phyloP scores from a whole-genome alignment of 2,888 invertebrate species.

The Parapristionchus giblindavisi region DNA sequence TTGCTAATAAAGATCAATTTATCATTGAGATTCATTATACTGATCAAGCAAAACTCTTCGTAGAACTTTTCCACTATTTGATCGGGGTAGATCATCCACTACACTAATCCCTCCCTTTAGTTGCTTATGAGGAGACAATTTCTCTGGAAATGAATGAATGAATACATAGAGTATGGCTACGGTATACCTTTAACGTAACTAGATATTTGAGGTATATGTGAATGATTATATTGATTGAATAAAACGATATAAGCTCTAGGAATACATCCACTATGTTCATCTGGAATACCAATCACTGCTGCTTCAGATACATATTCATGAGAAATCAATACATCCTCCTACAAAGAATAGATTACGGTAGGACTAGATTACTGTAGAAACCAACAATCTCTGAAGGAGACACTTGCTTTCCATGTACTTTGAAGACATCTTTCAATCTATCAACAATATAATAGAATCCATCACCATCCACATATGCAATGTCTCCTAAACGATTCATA shows the following conservation, averaged over 20 bases:
- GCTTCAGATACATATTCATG: slow-evolving; percentile 79
- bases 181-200: background rate
- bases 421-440: slow-evolving; percentile 87
- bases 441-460: slow-evolving; percentile 84
- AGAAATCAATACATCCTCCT: slow-evolving; percentile 81
- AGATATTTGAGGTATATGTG: background rate
- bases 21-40: background rate
- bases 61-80: slow-evolving; percentile 16
- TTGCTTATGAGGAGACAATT: slow-evolving; percentile 25
- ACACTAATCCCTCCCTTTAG: slow-evolving; percentile 20
- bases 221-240: background rate
- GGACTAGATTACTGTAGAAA: background rate
- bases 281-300: slow-evolving; percentile 80
- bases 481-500: slow-evolving; percentile 84
- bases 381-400: slow-evolving; percentile 63
- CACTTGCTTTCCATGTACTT: slow-evolving; percentile 87
- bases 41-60: slow-evolving; percentile 5
- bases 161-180: no score
- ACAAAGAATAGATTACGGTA: slow-evolving; percentile 42
- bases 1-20: no score
- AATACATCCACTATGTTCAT: background rate
- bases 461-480: slow-evolving; percentile 83
- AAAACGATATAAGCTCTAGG: slow-evolving; percentile 16
- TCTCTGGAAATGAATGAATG: slow-evolving; percentile 4
- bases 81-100: slow-evolving; percentile 7